Evolutionary conservation across 2,888 invertebrate species (phyloP), one percentile per base, ranked within the genome.

Genomic region (Boloria selene): DNA sequence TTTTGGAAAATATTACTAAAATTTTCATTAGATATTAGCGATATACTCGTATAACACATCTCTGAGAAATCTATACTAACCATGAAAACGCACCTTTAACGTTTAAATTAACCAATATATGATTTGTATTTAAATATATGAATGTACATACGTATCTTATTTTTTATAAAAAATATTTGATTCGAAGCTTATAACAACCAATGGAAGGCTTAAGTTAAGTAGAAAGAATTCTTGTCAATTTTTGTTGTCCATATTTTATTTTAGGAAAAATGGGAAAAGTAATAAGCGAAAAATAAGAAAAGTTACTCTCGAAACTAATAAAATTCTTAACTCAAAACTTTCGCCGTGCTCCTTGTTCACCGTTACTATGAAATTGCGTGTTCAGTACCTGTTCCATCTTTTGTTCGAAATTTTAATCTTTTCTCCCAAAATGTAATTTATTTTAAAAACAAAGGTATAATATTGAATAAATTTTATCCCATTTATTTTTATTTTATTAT

Each of bases 311-410:
- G 61, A 70, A 72, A 71, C 71, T 70, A 68, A 72, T 72, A 72
- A 72, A 71, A 69, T 71, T 67, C 65, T 68, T 67, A 68, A 72
- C 71, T 71, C 67, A 70, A 71, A 72, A 72, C 64, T 71, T 70
- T 63, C 54, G 54, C 61, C 38, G 51, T 45, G 66, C 66, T 66
- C 61, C 71, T 70, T 69, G 69, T 65, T 67, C 68, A 54, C 50
- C 61, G 59, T 64, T 63, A 68, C 69, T 61, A 66, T 52, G 64
- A 66, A 65, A 65, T 59, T 70, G 63, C 69, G 62, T 65, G 67
- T 61, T 67, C 68, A 61, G 58, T 65, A 63, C 65, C 70, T 68
- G 62, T 26, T 59, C 16, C 31, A 56, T 45, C 45, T 49, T 59
- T 49, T 59, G 59, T 59, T 31, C 22, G 42, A 53, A 42, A 50